These are phyloP conservation scores for Liparis tanakae DNA, from an alignment of 2,797 vertebrate species.

Conservation along the genomic window DNA sequence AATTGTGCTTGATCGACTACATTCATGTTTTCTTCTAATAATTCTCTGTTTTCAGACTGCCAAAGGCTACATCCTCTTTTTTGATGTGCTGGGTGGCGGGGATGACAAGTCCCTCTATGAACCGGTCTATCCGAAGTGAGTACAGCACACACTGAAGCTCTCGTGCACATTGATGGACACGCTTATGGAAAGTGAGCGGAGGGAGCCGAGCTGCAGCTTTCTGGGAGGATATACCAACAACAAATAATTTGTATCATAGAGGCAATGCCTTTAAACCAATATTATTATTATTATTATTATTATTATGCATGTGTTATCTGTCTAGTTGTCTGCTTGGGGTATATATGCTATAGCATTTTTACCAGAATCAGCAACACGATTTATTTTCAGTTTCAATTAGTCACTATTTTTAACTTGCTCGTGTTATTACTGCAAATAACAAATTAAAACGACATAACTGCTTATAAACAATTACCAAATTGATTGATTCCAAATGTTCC, in stretches of 20 bases:
- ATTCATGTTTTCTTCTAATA: conserved; percentile 4
- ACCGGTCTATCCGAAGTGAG: conserved; percentile 95
- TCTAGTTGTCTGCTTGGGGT: neutral
- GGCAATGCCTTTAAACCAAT: neutral
- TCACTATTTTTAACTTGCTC: neutral
- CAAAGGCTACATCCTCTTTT: conserved; percentile 96
- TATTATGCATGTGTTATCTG: neutral
- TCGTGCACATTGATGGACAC: neutral
- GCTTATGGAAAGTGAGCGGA: neutral
- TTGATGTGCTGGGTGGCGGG: conserved; percentile 88
- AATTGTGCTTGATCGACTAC: neutral
- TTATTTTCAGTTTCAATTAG: neutral
- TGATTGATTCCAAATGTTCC: neutral
- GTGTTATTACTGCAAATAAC: conserved; percentile 1
- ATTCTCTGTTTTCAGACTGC: conserved; percentile 87
- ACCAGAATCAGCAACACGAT: neutral
- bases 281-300: neutral
- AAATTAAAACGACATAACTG: neutral
- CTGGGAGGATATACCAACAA: neutral
- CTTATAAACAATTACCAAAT: neutral
- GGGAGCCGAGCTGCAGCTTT: neutral
- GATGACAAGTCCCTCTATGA: conserved; percentile 95
- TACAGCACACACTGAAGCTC: conserved; percentile 42
- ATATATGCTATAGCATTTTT: neutral
- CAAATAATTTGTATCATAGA: neutral